Evolutionary conservation across 2,797 vertebrate genomes (phyloP).

Genomic region (Enteromius viviparus): DNA sequence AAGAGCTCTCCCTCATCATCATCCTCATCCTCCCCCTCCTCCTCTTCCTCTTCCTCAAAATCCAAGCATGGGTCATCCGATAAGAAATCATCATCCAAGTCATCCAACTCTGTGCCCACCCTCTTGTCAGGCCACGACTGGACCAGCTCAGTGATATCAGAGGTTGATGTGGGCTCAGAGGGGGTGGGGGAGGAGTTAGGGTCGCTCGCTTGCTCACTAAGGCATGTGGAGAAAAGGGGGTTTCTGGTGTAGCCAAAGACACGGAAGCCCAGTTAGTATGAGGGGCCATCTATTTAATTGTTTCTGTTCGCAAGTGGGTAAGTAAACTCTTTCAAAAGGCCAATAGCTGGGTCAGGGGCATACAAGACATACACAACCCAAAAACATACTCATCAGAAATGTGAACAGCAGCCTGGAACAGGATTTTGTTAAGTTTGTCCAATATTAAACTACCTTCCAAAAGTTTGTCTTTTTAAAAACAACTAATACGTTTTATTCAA

Average conservation of each 20-base stretch:
- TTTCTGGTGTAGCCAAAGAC: constrained; percentile 97
- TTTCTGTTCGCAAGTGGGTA: constrained; percentile 25
- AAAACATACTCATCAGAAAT: background rate
- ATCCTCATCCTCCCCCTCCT: constrained; percentile 69
- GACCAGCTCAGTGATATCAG: constrained; percentile 95
- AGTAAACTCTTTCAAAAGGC: background rate
- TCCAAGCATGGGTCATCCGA: constrained; percentile 88
- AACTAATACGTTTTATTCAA: background rate
- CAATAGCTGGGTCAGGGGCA: background rate
- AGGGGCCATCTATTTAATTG: constrained; percentile 75
- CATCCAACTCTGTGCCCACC: constrained; percentile 87
- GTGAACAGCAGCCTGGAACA: background rate
- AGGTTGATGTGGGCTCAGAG: constrained; percentile 93
- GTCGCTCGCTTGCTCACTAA: constrained; percentile 98
- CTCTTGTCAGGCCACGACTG: constrained; percentile 90
- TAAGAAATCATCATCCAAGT: constrained; percentile 90
- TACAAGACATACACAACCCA: background rate
- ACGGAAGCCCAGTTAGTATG: constrained; percentile 94
- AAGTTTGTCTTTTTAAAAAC: background rate
- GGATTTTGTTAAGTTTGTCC: background rate
- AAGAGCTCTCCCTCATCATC: constrained; percentile 77
- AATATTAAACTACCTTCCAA: constrained; percentile 1
- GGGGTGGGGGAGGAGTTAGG: constrained; percentile 96
- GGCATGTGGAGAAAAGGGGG: constrained; percentile 99
- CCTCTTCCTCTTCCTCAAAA: constrained; percentile 72